Evolutionary conservation across 92 coral and sea anemone genomes (phyloP).

Genomic region (Diadumene lineata): DNA sequence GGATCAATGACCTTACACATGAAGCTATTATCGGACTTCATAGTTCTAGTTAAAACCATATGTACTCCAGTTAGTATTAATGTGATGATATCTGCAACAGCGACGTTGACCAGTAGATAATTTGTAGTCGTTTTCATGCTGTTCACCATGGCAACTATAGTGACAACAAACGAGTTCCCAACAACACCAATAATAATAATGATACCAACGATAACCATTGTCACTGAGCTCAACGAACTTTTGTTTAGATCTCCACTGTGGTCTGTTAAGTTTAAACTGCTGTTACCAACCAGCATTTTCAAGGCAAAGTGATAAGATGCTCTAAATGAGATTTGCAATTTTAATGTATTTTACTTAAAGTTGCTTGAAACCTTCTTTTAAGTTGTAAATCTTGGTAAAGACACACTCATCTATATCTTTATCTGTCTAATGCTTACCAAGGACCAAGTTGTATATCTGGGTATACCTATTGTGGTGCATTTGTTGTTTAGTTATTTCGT

Average conservation of each 20-base stretch:
- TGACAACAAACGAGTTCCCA: constrained; percentile 56
- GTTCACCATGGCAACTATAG: constrained; percentile 29
- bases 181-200: constrained; percentile 35
- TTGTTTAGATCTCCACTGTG: neutral
- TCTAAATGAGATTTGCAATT: too few relatives aligned
- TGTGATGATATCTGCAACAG: constrained; percentile 55
- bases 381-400: too few relatives aligned
- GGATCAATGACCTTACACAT: constrained; percentile 50
- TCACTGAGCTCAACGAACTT: neutral
- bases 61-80: constrained; percentile 48
- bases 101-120: constrained; percentile 52
- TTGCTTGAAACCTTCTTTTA: too few relatives aligned
- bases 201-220: neutral
- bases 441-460: too few relatives aligned
- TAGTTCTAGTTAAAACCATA: constrained; percentile 16
- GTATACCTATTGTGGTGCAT: too few relatives aligned
- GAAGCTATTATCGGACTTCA: constrained; percentile 20
- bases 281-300: neutral
- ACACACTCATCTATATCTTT: too few relatives aligned
- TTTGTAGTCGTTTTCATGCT: constrained; percentile 61
- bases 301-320: too few relatives aligned
- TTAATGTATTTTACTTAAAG: too few relatives aligned
- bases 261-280: neutral
- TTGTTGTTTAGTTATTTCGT: too few relatives aligned
- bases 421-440: too few relatives aligned